Evolutionary conservation across 2,888 invertebrate species (phyloP).

Genomic region (Omphaloscelis lunosa): DNA sequence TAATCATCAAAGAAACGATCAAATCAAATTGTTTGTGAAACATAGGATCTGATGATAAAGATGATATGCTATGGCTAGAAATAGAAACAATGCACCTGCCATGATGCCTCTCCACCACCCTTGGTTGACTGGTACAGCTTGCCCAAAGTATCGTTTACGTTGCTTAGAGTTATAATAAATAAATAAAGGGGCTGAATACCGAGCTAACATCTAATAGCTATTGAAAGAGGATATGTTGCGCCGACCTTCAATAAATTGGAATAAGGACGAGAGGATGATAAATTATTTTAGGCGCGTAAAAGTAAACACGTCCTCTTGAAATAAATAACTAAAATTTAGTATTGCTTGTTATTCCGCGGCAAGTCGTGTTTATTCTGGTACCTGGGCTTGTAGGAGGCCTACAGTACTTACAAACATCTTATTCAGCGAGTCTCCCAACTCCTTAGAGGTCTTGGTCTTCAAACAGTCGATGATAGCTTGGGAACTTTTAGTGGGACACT

Average conservation of each 20-base stretch:
- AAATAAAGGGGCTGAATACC: background rate
- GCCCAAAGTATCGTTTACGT: background rate
- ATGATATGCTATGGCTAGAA: background rate
- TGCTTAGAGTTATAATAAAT: no score
- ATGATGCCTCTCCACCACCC: background rate
- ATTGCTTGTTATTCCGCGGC: background rate
- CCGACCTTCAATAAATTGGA: no score
- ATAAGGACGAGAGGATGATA: no score
- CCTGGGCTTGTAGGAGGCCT: background rate
- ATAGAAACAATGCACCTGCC: background rate
- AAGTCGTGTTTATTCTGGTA: background rate
- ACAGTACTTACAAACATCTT: slow-evolving; percentile 85
- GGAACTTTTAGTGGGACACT: slow-evolving; percentile 90
- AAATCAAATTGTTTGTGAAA: background rate
- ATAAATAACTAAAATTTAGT: background rate
- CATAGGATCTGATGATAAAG: background rate
- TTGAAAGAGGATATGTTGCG: background rate
- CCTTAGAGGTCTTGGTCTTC: slow-evolving; percentile 86
- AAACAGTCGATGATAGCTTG: slow-evolving; percentile 91
- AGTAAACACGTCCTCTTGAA: background rate
- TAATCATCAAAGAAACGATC: background rate
- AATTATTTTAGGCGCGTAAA: background rate
- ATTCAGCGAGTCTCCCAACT: slow-evolving; percentile 86
- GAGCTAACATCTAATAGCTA: background rate
- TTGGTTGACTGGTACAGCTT: background rate